Conservation (phyloP, 2,888 invertebrate genomes). For the Junonia oenone region DNA sequence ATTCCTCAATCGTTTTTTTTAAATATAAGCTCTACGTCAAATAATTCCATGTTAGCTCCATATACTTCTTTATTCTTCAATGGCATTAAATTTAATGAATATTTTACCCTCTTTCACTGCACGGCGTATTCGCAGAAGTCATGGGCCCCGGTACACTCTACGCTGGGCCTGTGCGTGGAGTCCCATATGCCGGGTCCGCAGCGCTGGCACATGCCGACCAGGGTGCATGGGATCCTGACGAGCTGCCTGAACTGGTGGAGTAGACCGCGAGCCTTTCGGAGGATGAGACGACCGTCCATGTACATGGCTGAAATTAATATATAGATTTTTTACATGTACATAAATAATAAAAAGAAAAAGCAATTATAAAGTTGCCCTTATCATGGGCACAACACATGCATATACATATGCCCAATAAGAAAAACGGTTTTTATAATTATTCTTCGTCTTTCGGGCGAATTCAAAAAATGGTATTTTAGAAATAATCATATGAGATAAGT, state of each 20-base stretch:
- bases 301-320: slow-evolving; percentile 87
- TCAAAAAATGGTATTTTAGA: too few relatives aligned
- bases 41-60: too few relatives aligned
- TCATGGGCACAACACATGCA: too few relatives aligned
- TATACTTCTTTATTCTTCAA: too few relatives aligned
- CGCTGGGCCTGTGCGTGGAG: slow-evolving; percentile 91
- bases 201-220: slow-evolving; percentile 91
- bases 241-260: slow-evolving; percentile 94
- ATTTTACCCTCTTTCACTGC: slow-evolving; percentile 44
- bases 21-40: too few relatives aligned
- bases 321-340: background rate
- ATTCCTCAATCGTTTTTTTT: background rate
- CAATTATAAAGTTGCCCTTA: too few relatives aligned
- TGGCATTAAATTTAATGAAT: too few relatives aligned
- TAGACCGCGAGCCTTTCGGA: slow-evolving; percentile 94
- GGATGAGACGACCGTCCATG: slow-evolving; percentile 95
- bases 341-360: too few relatives aligned
- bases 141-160: slow-evolving; percentile 89
- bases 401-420: too few relatives aligned
- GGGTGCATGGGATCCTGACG: slow-evolving; percentile 91
- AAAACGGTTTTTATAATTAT: too few relatives aligned
- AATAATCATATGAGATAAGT: too few relatives aligned
- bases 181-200: slow-evolving; percentile 98
- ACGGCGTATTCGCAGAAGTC: slow-evolving; percentile 73
- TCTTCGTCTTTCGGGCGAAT: too few relatives aligned